phyloP scores from a whole-genome alignment of 2,113 vertebrate species.

The Chelonoidis abingdonii region DNA sequence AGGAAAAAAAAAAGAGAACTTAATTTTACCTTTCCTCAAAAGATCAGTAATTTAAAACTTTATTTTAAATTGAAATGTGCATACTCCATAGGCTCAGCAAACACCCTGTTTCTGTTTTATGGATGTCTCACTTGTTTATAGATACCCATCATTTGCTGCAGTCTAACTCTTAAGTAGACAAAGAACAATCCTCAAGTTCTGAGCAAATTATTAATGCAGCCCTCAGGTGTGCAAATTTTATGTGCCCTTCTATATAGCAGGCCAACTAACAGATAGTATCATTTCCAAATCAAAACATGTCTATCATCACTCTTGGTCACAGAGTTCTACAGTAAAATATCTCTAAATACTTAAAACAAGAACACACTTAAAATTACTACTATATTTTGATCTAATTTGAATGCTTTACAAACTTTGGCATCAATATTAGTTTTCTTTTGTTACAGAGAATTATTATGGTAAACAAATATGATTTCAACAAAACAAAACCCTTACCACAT shows the following conservation, averaged over 20 bases:
- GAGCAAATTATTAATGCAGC: neutral
- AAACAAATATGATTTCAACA: neutral
- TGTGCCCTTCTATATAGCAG: neutral
- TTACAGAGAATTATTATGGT: neutral
- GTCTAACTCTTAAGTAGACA: neutral
- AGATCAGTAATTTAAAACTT: neutral
- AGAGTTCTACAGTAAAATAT: neutral
- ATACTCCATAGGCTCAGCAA: accelerated
- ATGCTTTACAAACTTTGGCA: neutral
- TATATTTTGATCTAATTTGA: neutral
- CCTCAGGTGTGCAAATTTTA: neutral
- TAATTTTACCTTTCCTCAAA: neutral
- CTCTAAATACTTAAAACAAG: neutral
- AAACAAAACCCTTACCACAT: neutral
- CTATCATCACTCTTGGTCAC: neutral
- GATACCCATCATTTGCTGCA: neutral
- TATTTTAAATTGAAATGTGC: neutral
- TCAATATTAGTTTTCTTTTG: neutral
- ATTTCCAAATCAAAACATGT: neutral
- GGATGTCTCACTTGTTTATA: neutral
- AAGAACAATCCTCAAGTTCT: neutral
- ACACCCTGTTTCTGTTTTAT: neutral
- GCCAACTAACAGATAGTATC: neutral
- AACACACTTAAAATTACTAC: neutral
- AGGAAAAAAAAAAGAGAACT: neutral